A percentile compares a stretch with the other conserved stretches of the same genome.
These are phyloP conservation scores for Acrossocheilus wenchowensis DNA, from an alignment of 2,797 vertebrate genomes.

Conservation along the genomic window DNA sequence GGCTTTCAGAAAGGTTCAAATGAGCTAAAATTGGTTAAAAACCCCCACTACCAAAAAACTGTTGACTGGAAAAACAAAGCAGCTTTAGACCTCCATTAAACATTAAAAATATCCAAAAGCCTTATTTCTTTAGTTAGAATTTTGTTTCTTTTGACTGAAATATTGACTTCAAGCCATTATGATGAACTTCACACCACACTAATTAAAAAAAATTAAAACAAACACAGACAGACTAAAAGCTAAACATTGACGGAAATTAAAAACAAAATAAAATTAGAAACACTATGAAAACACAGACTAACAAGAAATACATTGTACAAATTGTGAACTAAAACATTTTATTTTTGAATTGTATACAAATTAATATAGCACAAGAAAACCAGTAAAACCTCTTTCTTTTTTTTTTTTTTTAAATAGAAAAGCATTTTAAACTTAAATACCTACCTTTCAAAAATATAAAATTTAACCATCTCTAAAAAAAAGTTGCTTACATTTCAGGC, in stretches of 20 bases:
- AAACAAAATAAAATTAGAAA: constrained; percentile 46
- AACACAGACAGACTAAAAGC: constrained; percentile 44
- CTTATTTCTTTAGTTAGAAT: neutral
- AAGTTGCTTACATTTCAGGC: constrained; percentile 40
- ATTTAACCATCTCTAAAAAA: constrained; percentile 52
- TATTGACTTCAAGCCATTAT: neutral
- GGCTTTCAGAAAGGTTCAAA: neutral
- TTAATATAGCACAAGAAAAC: constrained; percentile 64
- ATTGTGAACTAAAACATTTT: constrained; percentile 70
- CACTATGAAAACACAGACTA: constrained; percentile 63
- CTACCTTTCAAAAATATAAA: constrained; percentile 65
- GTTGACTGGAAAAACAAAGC: neutral
- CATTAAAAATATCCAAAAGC: neutral
- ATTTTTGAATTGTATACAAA: constrained; percentile 67
- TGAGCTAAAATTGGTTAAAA: neutral
- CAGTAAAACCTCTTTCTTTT: constrained; percentile 40
- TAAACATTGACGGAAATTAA: constrained; percentile 28
- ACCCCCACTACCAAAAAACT: neutral
- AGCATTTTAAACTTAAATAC: constrained; percentile 57
- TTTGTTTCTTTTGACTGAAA: neutral
- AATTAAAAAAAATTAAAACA: neutral
- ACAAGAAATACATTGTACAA: constrained; percentile 69
- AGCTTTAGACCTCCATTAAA: neutral
- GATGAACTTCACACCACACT: constrained; percentile 12
- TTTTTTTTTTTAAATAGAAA: constrained; percentile 22